Base-by-base conservation (phyloP, 2,113 vertebrate species). In the Pseudopipra pipra region DNA sequence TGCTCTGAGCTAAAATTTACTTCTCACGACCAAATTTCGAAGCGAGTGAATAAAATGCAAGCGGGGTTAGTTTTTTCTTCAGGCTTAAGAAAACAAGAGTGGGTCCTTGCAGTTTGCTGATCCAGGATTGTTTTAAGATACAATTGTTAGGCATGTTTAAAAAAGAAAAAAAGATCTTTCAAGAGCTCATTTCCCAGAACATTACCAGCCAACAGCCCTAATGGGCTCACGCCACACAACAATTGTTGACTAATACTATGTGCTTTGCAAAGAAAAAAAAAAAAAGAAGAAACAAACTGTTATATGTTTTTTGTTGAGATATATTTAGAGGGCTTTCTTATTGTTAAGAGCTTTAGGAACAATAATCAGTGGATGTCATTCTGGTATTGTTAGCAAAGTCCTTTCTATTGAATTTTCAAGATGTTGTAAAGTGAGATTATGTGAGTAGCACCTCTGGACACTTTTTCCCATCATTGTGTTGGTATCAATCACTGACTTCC, bases 401-500 rank as follows among this genome's bases (percentile, higher is more conserved):
- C 97, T 98, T 98, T 98, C 97, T 98, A 98, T 98, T 98, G 97
- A 98, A 98, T 98, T 98, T 98, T 97, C 98, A 98, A 98, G 97
- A 98, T 98, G 98, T 93, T 98, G 97, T 98, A 98, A 98, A 98
- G 95, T 95, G 97, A 98, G 98, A 98, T 98, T 98, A 98, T 98
- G 97, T 96, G 98, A 98, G 97, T 95, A 98, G 98, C 97, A 98
- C 97, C 98, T 98, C 98, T 98, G 97, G 98, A 98, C 97, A 98
- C 98, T 98, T 98, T 98, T 98, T 98, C 98, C 98, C 98, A 98
- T 98, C 98, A 98, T 98, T 98, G 98, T 98, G 98, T 98, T 98
- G 97, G 97, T 98, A 98, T 98, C 98, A 98, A 98, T 98, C 97
- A 96, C 97, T 97, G 97, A 98, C 98, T 98, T 98, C 98, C 98